Conservation (phyloP, 2,888 invertebrate genomes). For the Acrocera orbiculus region DNA sequence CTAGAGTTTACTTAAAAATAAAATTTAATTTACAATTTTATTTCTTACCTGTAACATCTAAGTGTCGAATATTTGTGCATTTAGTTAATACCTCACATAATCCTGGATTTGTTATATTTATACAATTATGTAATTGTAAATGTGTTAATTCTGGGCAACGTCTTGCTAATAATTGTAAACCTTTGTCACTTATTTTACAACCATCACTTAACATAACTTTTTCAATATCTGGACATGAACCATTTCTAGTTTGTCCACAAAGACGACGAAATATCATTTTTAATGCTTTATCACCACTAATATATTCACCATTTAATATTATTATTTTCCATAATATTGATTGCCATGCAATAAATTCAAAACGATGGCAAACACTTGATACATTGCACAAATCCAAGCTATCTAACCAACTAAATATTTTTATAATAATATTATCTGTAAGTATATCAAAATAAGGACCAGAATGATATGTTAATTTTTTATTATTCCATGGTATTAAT, state of each 20-base stretch:
- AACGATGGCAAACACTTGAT: slow-evolving; percentile 57
- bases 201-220: slow-evolving; percentile 49
- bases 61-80: slow-evolving; percentile 63
- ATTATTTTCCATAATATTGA: slow-evolving; percentile 57
- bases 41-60: slow-evolving; percentile 61
- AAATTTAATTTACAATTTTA: background rate
- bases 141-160: slow-evolving; percentile 69
- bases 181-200: slow-evolving; percentile 56
- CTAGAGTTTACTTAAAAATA: no score
- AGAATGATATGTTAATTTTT: slow-evolving; percentile 15
- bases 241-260: slow-evolving; percentile 46
- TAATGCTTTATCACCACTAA: slow-evolving; percentile 45
- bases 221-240: slow-evolving; percentile 49
- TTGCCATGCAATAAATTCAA: slow-evolving; percentile 62
- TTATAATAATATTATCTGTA: slow-evolving; percentile 48
- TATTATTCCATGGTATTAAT: slow-evolving; percentile 29
- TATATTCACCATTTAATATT: slow-evolving; percentile 38
- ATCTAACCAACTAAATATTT: slow-evolving; percentile 51
- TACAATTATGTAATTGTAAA: slow-evolving; percentile 58
- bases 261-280: slow-evolving; percentile 44
- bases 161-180: slow-evolving; percentile 54
- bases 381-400: slow-evolving; percentile 55
- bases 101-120: slow-evolving; percentile 55
- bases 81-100: slow-evolving; percentile 62
- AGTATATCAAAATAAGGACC: slow-evolving; percentile 40